Conservation (phyloP, 2,113 vertebrate species). For the Vicugna pacos region DNA sequence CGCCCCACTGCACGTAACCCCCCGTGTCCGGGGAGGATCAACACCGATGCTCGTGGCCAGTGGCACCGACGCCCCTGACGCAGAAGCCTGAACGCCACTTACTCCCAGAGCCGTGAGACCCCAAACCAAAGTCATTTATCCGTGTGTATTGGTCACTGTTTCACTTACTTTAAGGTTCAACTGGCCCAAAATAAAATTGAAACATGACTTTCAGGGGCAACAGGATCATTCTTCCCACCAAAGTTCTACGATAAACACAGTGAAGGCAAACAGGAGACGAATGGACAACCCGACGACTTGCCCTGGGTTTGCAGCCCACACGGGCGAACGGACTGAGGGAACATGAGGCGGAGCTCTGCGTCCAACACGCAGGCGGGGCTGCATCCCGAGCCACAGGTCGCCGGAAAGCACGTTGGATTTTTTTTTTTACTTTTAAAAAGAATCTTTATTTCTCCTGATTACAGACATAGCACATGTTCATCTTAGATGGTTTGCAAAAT, state of each 20-base stretch:
- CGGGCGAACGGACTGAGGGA: background rate
- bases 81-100: background rate
- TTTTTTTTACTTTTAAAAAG: background rate
- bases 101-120: constrained; percentile 4
- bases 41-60: no score
- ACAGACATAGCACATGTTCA: background rate
- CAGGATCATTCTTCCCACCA: background rate
- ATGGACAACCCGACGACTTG: no score
- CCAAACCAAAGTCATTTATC: background rate
- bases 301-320: background rate
- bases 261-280: background rate
- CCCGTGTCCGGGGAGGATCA: no score
- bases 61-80: background rate
- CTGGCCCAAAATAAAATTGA: background rate
- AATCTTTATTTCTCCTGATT: background rate
- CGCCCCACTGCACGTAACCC: background rate
- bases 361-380: no score
- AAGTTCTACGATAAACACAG: background rate
- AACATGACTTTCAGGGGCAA: background rate
- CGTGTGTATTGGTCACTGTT: constrained; percentile 35
- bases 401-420: background rate
- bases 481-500: background rate
- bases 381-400: background rate
- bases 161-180: background rate
- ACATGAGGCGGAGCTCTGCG: no score